Base-by-base conservation (phyloP, 2,888 invertebrate genomes). In the Fragum whitleyi region DNA sequence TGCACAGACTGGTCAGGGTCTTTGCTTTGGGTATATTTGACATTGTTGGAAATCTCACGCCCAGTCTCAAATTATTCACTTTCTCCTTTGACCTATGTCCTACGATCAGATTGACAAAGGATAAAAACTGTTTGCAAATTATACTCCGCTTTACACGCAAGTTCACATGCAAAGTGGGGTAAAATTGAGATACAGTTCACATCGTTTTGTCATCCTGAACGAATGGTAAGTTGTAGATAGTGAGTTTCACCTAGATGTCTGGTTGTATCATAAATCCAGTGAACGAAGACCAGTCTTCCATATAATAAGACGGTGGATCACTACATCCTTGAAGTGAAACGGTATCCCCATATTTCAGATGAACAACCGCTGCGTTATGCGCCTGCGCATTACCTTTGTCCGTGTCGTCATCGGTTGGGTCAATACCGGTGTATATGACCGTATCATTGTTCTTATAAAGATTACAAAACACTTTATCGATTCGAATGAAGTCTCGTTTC, bases 331-430 rank as follows among this genome's bases (percentile, higher is more conserved):
- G 32, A 0, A 75, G 42, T n/a, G 68, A 69, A 16, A 75, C 75
- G 0, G n/a, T 23, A n/a, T 75, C 69, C 29, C 69, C 68, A 39
- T 47, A 51, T 23, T 61, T 47, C 23, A 75, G 61, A 47, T 75
- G 69, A 9, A 59, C 19, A 0, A 75, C 51, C 3, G 57, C 67
- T 1, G 75, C 23, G 21, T 74, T 67, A n/a, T 32, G 57, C n/a
- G 67, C 68, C 26, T 65, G 67, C 21, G 74, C 57, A 57, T 42
- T 75, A 29, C 75, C 75, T 36, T 74, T 74, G 32, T 74, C 74
- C 0, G 68, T 74, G 55, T 74, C 74, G 42, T 74, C 74, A 42
- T 74, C 74, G 0, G 59, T 57, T 19, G 74, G 74, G 28, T 74
- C 74, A 2, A 74, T 29, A 6, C 59, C 42, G 9, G 32, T 23